These are phyloP conservation scores for Liolophura sinensis DNA, from an alignment of 1,140 invertebrate species.

Conservation along the genomic window DNA sequence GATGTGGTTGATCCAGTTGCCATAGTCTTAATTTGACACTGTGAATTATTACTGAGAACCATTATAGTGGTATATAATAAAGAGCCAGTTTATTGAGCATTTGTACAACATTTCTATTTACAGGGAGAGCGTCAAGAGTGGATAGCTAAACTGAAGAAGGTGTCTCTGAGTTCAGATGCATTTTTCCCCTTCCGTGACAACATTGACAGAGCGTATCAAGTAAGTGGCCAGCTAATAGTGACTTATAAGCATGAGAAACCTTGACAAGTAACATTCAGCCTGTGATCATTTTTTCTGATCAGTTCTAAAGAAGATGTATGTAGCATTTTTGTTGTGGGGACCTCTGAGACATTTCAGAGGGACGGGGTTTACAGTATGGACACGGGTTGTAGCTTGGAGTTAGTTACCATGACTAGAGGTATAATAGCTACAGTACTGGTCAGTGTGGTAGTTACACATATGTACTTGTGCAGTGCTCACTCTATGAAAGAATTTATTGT, in stretches of 20 bases:
- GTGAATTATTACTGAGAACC: no score
- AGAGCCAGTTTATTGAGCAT: no score
- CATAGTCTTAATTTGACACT: no score
- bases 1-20: no score
- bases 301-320: background rate
- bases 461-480: no score
- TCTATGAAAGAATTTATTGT: no score
- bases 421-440: background rate
- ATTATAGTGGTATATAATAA: no score
- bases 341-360: background rate
- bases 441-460: background rate
- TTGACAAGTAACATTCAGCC: background rate
- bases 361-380: background rate
- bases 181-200: constrained; percentile 99
- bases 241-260: background rate
- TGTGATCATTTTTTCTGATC: background rate
- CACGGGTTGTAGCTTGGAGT: no score
- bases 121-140: constrained; percentile 75
- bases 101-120: constrained; percentile 6
- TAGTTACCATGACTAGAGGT: background rate
- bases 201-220: constrained; percentile 89
- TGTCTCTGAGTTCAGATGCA: constrained; percentile 94
- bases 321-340: background rate
- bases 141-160: constrained; percentile 78
- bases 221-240: constrained; percentile 58